phyloP scores from a whole-genome alignment of 2,888 invertebrate genomes.

The Ctenicera cuprea region DNA sequence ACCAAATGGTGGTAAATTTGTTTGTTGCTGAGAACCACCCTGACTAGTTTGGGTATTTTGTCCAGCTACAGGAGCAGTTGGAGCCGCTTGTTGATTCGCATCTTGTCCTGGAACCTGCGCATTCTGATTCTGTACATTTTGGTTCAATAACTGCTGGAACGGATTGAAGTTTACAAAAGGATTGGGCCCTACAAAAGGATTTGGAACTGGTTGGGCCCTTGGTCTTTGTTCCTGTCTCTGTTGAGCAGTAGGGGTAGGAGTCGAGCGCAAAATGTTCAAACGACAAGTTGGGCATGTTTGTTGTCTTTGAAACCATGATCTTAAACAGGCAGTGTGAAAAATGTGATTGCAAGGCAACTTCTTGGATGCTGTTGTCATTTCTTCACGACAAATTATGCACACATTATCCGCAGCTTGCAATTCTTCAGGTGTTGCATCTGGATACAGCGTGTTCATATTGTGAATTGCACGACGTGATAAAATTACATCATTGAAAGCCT shows the following conservation, averaged over 20 bases:
- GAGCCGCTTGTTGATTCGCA: constrained; percentile 52
- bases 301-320: constrained; percentile 99
- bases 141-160: constrained; percentile 56
- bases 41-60: constrained; percentile 37
- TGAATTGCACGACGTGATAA: constrained; percentile 96
- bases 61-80: constrained; percentile 66
- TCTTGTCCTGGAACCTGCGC: constrained; percentile 65
- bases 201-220: constrained; percentile 47
- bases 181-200: constrained; percentile 54
- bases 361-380: constrained; percentile 87
- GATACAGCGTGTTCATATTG: constrained; percentile 98
- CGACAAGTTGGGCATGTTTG: constrained; percentile 99
- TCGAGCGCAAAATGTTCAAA: constrained; percentile 80
- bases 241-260: constrained; percentile 54
- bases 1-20: constrained; percentile 71
- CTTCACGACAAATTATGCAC: constrained; percentile 97
- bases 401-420: constrained; percentile 95
- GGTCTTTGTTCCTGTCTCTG: constrained; percentile 52
- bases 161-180: constrained; percentile 57
- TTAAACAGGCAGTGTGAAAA: constrained; percentile 97
- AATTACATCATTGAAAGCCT: constrained; percentile 97
- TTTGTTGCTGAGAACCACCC: constrained; percentile 52
- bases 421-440: constrained; percentile 96
- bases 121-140: constrained; percentile 50
- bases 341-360: constrained; percentile 99